Conservation (phyloP, 2,888 invertebrate species). For the Dicyrtomina minuta region DNA sequence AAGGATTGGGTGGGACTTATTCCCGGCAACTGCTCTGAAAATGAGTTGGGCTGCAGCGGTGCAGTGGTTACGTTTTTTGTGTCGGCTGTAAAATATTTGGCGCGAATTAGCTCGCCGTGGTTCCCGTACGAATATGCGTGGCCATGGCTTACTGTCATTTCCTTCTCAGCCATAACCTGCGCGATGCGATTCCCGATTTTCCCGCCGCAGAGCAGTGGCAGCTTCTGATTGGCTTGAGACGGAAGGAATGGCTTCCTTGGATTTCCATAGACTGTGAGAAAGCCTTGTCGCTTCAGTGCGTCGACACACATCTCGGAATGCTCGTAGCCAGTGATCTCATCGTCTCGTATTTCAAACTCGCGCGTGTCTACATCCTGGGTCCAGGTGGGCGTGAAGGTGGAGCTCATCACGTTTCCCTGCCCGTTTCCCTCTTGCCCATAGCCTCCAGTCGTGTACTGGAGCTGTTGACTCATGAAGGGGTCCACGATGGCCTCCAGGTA, state of each 20-base stretch:
- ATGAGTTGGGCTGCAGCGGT: neutral
- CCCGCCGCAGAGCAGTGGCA: neutral
- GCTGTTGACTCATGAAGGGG: slow-evolving; percentile 37
- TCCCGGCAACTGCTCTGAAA: neutral
- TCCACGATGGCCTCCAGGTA: slow-evolving; percentile 39
- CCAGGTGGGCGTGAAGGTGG: slow-evolving; percentile 43
- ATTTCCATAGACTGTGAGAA: neutral
- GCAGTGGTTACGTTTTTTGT: neutral
- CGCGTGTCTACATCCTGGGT: neutral
- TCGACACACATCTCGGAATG: neutral
- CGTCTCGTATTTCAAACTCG: neutral
- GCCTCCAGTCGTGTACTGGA: slow-evolving; percentile 42
- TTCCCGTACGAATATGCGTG: slow-evolving; percentile 15
- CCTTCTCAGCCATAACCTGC: neutral
- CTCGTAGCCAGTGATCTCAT: neutral
- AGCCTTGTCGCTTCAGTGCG: neutral
- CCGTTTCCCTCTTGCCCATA: slow-evolving; percentile 49
- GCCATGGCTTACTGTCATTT: neutral
- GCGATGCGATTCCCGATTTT: neutral
- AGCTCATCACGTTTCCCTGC: slow-evolving; percentile 39
- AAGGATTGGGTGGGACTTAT: neutral
- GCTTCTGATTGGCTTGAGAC: too few species aligned
- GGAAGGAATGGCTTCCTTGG: neutral
- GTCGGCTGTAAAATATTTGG: slow-evolving; percentile 16
- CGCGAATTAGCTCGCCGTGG: neutral